Percentiles rank a stretch among this genome's conserved stretches.
phyloP scores from a whole-genome alignment of 2,888 invertebrate genomes.

The Callyntrura sp. region DNA sequence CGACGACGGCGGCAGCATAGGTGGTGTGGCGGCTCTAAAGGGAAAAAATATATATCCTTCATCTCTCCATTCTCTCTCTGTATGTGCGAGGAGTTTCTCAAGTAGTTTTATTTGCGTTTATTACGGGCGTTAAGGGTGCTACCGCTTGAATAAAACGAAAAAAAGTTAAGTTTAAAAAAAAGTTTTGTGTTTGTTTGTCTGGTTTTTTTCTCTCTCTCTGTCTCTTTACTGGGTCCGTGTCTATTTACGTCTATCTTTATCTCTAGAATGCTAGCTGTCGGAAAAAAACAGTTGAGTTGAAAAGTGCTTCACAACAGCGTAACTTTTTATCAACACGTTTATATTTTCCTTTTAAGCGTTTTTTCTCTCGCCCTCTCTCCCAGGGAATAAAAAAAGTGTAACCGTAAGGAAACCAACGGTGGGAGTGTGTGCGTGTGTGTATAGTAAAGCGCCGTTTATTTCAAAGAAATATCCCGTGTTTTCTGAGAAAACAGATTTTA shows the following conservation, averaged over 20 bases:
- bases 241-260: slow-evolving; percentile 36
- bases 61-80: slow-evolving; percentile 14
- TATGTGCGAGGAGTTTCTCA: not conserved
- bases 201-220: not conserved
- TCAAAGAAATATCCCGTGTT: slow-evolving; percentile 50
- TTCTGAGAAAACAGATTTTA: slow-evolving; percentile 71
- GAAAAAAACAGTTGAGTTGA: slow-evolving; percentile 10
- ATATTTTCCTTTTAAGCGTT: slow-evolving; percentile 1
- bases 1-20: too few species aligned
- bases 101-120: slow-evolving; percentile 54
- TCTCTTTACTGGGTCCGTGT: not conserved
- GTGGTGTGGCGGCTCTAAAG: not conserved
- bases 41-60: slow-evolving; percentile 27
- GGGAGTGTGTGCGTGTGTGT: too few species aligned
- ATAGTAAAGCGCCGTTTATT: not conserved
- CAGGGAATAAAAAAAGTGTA: not conserved
- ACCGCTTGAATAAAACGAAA: not conserved
- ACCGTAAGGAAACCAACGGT: too few species aligned
- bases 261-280: slow-evolving; percentile 12
- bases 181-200: slow-evolving; percentile 30
- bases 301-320: slow-evolving; percentile 7
- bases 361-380: too few species aligned
- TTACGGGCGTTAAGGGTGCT: too few species aligned
- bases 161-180: too few species aligned
- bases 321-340: slow-evolving; percentile 22